A percentile compares a stretch with the other conserved stretches of the same genome.
These are phyloP conservation scores for Barnardius zonarius DNA, from an alignment of 2,113 vertebrate species.

Conservation along the genomic window DNA sequence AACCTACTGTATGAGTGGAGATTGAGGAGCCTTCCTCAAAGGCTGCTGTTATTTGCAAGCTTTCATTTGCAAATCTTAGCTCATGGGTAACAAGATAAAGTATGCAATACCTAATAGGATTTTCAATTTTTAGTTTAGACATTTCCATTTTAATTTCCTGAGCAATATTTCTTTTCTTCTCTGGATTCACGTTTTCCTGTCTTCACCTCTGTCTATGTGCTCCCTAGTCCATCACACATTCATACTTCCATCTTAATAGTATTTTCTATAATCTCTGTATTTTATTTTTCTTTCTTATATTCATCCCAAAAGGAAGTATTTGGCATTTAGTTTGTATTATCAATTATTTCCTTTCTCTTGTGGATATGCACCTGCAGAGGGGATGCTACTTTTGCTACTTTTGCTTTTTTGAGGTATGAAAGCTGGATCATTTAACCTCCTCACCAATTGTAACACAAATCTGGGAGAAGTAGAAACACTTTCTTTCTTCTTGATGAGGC, in stretches of 20 bases:
- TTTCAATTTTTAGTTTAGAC: background rate
- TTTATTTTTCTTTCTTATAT: background rate
- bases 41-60: background rate
- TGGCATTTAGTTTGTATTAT: background rate
- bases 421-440: background rate
- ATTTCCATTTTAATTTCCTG: background rate
- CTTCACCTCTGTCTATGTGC: background rate
- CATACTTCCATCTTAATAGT: background rate
- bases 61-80: background rate
- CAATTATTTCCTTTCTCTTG: background rate
- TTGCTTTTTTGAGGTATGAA: background rate
- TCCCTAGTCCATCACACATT: background rate
- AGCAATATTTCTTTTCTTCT: background rate
- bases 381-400: background rate
- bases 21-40: background rate
- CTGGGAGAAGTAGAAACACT: fast-evolving
- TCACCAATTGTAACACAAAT: background rate
- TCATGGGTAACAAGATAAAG: background rate
- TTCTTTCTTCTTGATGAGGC: background rate
- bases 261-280: background rate
- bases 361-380: background rate
- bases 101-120: background rate
- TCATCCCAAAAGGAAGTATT: background rate
- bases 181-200: background rate
- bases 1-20: background rate